These are phyloP conservation scores for Coleophora flavipennella DNA, from an alignment of 2,888 invertebrate genomes.

Conservation along the genomic window DNA sequence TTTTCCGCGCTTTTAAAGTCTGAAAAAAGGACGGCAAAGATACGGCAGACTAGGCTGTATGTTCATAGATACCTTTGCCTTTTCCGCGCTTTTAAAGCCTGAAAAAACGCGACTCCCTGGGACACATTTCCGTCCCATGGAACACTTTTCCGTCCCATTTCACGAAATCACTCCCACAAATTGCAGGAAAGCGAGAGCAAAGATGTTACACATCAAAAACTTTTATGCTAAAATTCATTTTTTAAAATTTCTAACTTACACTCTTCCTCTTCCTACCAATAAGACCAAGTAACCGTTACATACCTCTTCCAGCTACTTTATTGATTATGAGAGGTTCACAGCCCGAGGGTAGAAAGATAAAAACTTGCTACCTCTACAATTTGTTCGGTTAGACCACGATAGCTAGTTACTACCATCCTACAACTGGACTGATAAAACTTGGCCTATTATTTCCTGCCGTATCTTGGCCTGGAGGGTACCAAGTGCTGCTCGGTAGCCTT, in stretches of 20 bases:
- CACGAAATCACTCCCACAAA: too few species aligned
- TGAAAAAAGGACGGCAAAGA: too few species aligned
- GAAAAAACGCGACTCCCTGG: too few species aligned
- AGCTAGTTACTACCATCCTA: slow-evolving; percentile 26
- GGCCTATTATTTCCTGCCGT: slow-evolving; percentile 48
- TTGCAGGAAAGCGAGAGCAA: too few species aligned
- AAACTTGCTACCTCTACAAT: slow-evolving; percentile 51
- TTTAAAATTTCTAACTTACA: slow-evolving; percentile 18
- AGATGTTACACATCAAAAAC: too few species aligned
- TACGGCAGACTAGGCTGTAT: too few species aligned
- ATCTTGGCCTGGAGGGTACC: slow-evolving; percentile 31
- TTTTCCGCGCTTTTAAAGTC: too few species aligned
- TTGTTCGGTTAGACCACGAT: slow-evolving; percentile 47
- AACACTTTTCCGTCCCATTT: too few species aligned
- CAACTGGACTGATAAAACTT: slow-evolving; percentile 48
- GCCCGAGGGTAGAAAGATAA: slow-evolving; percentile 50
- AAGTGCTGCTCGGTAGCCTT: slow-evolving; percentile 12
- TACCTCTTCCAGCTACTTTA: slow-evolving; percentile 25
- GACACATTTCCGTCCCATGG: too few species aligned
- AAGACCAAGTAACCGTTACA: slow-evolving; percentile 9
- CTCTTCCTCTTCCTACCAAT: slow-evolving; percentile 5
- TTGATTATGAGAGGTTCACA: slow-evolving; percentile 37
- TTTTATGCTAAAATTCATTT: too few species aligned
- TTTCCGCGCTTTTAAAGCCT: too few species aligned
- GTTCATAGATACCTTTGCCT: too few species aligned